Percentiles rank a stretch among this genome's conserved stretches.
Evolutionary conservation across 1,140 invertebrate genomes (phyloP).

Genomic region (Hydropsyche tenuis): DNA sequence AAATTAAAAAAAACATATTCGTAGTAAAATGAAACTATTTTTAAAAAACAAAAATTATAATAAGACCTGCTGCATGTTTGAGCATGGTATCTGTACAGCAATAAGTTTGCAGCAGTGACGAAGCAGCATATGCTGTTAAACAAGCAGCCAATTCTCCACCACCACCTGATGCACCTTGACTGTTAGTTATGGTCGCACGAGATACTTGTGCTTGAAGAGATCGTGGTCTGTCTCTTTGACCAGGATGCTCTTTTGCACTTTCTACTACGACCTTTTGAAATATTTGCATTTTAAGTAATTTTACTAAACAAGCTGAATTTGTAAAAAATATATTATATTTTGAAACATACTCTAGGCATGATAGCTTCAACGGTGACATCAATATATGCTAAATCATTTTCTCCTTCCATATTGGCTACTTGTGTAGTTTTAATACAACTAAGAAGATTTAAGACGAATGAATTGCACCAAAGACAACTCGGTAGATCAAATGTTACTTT

Average conservation of each 20-base stretch:
- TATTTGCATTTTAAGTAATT: slow-evolving; percentile 7
- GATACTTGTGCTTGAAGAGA: slow-evolving; percentile 84
- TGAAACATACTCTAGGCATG: slow-evolving; percentile 77
- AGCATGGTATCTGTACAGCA: slow-evolving; percentile 49
- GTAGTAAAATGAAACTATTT: too few species aligned
- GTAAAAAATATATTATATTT: slow-evolving; percentile 14
- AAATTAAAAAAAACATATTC: too few species aligned
- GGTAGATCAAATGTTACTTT: slow-evolving; percentile 83
- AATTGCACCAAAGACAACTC: slow-evolving; percentile 91
- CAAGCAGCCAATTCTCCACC: slow-evolving; percentile 40
- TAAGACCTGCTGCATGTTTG: slow-evolving; percentile 41
- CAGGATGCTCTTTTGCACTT: slow-evolving; percentile 71
- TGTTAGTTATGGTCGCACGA: slow-evolving; percentile 78
- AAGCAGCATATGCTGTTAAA: slow-evolving; percentile 39
- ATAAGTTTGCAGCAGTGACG: slow-evolving; percentile 33
- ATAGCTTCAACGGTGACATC: slow-evolving; percentile 90
- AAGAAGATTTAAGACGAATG: slow-evolving; percentile 89
- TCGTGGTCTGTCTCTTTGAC: slow-evolving; percentile 81
- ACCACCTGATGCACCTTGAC: slow-evolving; percentile 37
- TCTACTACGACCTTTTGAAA: slow-evolving; percentile 71
- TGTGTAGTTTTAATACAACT: slow-evolving; percentile 62
- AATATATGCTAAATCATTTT: slow-evolving; percentile 72
- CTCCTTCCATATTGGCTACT: slow-evolving; percentile 49
- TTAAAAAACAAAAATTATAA: neutral
- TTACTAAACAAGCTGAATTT: neutral